phyloP scores from a whole-genome alignment of 2,113 vertebrate species.

The Illadopsis cleaveri region DNA sequence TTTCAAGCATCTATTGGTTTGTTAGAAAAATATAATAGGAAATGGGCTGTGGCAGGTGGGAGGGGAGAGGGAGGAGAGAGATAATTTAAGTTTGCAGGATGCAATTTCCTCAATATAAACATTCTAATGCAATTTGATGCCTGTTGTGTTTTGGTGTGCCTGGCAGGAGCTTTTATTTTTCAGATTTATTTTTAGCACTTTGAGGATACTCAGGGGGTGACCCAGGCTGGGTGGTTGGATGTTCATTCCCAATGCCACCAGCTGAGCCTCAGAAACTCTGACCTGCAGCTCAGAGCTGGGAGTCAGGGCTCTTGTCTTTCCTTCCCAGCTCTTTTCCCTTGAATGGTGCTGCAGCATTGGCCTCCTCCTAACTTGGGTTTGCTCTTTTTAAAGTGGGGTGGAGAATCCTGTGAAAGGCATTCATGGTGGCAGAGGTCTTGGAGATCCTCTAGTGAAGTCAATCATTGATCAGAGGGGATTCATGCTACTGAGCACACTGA shows the following conservation, averaged over 20 bases:
- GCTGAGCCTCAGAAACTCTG: not conserved
- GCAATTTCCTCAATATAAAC: slow-evolving; percentile 92
- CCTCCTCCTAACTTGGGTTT: not conserved
- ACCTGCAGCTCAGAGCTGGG: accelerated
- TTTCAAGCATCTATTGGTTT: slow-evolving; percentile 85
- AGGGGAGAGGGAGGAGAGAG: slow-evolving; percentile 77
- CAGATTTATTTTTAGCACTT: slow-evolving; percentile 78
- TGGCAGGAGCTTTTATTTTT: slow-evolving; percentile 76
- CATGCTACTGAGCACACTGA: not conserved
- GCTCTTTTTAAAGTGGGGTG: not conserved
- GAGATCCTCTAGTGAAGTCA: not conserved
- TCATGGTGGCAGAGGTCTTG: not conserved
- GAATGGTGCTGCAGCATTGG: accelerated
- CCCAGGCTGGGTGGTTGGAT: not conserved
- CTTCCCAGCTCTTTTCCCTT: not conserved
- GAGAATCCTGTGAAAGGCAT: not conserved
- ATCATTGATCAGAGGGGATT: not conserved
- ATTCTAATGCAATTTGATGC: slow-evolving; percentile 92
- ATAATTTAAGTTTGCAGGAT: slow-evolving; percentile 92
- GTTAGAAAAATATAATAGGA: slow-evolving; percentile 86
- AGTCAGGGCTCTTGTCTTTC: not conserved
- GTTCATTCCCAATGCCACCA: not conserved
- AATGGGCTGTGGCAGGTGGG: slow-evolving; percentile 80
- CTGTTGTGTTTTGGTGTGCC: slow-evolving; percentile 78
- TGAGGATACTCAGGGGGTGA: not conserved